phyloP scores from a whole-genome alignment of 2,888 invertebrate genomes.

The Thumatha senex region DNA sequence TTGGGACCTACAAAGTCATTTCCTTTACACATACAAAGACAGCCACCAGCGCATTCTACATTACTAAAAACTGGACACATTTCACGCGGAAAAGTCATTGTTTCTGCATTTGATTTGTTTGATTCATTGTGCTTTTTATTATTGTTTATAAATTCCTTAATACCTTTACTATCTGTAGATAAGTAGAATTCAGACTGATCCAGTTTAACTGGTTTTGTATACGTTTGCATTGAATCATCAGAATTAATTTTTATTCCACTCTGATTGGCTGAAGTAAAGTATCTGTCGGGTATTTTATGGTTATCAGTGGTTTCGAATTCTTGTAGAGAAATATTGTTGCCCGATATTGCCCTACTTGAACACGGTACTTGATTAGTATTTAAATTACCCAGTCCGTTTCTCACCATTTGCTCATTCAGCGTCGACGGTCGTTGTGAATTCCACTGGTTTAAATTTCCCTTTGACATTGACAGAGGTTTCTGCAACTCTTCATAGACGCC shows the following conservation, averaged over 20 bases:
- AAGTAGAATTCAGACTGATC: not conserved
- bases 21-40: not conserved
- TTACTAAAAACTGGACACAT: not conserved
- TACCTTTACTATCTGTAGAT: constrained; percentile 9
- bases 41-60: constrained; percentile 7
- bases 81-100: not conserved
- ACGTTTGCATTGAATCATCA: not conserved
- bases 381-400: constrained; percentile 10
- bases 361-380: constrained; percentile 19
- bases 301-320: not conserved
- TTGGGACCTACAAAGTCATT: not conserved
- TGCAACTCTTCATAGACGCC: not conserved
- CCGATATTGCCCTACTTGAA: constrained; percentile 4
- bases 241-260: not conserved
- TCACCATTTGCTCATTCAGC: constrained; percentile 7
- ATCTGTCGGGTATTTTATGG: not conserved
- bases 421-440: not conserved
- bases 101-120: not conserved
- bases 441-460: not conserved
- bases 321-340: not conserved
- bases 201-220: not conserved
- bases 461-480: not conserved
- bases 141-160: constrained; percentile 1
- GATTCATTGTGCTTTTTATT: not conserved
- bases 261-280: not conserved